Evolutionary conservation across 2,888 invertebrate genomes (phyloP).

Genomic region (Lagria hirta): DNA sequence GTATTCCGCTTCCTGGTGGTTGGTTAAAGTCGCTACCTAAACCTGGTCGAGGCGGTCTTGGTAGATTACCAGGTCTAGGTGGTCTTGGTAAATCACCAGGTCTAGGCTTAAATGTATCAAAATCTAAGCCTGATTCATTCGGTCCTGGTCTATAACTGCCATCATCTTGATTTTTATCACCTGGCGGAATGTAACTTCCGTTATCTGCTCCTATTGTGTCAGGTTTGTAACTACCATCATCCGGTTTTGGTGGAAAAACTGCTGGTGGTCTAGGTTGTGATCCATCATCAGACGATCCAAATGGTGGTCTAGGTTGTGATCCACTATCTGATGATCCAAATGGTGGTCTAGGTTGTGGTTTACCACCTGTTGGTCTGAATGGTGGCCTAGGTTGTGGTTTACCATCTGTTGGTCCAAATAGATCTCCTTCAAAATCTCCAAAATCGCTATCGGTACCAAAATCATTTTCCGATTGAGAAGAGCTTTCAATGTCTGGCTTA

Average conservation of each 20-base stretch:
- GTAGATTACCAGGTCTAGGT: no score
- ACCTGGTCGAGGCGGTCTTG: no score
- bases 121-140: conserved; percentile 12
- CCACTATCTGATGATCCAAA: conserved; percentile 5
- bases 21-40: no score
- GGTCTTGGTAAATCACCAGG: no score
- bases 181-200: conserved; percentile 19
- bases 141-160: conserved; percentile 14
- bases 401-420: conserved; percentile 30
- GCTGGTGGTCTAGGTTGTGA: conserved; percentile 2
- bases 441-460: no score
- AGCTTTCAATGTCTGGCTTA: no score
- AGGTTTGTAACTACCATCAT: conserved; percentile 38
- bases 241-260: conserved; percentile 11
- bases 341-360: conserved; percentile 1
- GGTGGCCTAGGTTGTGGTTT: conserved; percentile 8
- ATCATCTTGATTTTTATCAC: conserved; percentile 15
- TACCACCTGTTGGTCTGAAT: conserved; percentile 13
- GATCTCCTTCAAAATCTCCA: conserved; percentile 20
- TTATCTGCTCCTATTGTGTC: conserved; percentile 13
- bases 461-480: no score
- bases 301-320: conserved; percentile 1
- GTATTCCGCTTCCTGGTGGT: no score
- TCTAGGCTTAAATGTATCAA: conserved; percentile 2
- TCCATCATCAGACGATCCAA: not conserved